A percentile compares a stretch with the other conserved stretches of the same genome.
phyloP scores from a whole-genome alignment of 2,113 vertebrate species.

The Marcusenius ussheri region DNA sequence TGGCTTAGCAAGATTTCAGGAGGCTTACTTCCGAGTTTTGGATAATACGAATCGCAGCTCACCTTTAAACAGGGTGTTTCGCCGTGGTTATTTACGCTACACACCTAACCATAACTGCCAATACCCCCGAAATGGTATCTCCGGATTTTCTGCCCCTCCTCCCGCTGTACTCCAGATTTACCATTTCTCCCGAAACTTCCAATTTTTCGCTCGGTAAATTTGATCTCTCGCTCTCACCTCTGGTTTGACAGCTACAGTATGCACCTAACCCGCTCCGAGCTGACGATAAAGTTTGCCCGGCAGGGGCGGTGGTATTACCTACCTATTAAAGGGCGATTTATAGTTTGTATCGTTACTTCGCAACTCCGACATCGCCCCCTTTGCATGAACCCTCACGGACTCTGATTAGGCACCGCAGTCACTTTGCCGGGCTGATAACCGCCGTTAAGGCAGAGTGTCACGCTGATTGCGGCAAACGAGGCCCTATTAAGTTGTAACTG shows the following conservation, averaged over 20 bases:
- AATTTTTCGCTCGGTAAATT: too few species aligned
- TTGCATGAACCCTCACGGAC: background rate
- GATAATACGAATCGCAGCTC: background rate
- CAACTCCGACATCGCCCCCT: background rate
- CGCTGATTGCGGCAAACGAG: background rate
- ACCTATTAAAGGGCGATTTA: background rate
- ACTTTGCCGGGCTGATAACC: background rate
- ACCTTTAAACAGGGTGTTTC: background rate
- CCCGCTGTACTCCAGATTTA: background rate
- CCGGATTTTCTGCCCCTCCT: background rate
- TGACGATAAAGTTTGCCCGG: background rate
- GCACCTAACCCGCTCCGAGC: background rate
- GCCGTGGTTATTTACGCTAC: background rate
- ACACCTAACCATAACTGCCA: background rate
- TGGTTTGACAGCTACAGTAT: background rate
- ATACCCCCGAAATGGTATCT: background rate
- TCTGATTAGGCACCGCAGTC: background rate
- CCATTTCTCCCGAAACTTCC: too few species aligned
- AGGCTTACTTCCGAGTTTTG: background rate
- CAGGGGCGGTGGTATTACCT: background rate
- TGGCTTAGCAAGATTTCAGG: background rate
- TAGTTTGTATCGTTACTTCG: background rate
- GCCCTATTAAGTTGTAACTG: background rate
- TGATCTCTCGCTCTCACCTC: too few species aligned
- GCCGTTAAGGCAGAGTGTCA: background rate